Conservation (phyloP, 2,797 vertebrate genomes). For the Myiothlypis coronata region DNA sequence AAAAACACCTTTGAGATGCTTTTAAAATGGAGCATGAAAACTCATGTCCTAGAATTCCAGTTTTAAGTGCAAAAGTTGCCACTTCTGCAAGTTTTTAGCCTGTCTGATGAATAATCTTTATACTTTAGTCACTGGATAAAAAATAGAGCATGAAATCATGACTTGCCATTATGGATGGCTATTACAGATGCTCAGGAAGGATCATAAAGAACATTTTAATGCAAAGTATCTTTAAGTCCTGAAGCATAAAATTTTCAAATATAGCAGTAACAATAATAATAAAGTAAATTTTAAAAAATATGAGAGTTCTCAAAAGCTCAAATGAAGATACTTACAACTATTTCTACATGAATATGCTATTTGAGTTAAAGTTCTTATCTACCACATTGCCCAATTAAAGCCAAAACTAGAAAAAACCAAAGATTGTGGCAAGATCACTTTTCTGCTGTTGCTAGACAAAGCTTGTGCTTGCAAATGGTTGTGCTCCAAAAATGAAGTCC, state of each 20-base stretch:
- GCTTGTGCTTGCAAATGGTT: background rate
- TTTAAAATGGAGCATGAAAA: background rate
- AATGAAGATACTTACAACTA: background rate
- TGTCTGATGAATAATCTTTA: background rate
- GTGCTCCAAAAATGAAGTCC: background rate
- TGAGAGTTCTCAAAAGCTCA: background rate
- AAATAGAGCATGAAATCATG: background rate
- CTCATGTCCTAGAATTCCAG: background rate
- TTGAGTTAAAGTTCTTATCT: background rate
- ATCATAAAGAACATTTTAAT: background rate
- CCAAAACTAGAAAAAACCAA: background rate
- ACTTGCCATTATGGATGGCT: background rate
- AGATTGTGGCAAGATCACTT: background rate
- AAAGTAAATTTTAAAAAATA: background rate
- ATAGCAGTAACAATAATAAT: background rate
- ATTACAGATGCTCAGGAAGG: background rate
- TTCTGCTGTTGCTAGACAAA: background rate
- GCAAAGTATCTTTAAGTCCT: background rate
- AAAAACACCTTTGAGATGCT: background rate
- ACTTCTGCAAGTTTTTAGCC: background rate
- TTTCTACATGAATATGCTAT: background rate
- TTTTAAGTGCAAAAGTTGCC: background rate
- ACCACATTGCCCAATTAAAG: background rate
- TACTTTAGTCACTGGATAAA: background rate
- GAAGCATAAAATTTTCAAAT: background rate